Evolutionary conservation across 2,888 invertebrate genomes (phyloP).

Genomic region (Rutpela maculata): DNA sequence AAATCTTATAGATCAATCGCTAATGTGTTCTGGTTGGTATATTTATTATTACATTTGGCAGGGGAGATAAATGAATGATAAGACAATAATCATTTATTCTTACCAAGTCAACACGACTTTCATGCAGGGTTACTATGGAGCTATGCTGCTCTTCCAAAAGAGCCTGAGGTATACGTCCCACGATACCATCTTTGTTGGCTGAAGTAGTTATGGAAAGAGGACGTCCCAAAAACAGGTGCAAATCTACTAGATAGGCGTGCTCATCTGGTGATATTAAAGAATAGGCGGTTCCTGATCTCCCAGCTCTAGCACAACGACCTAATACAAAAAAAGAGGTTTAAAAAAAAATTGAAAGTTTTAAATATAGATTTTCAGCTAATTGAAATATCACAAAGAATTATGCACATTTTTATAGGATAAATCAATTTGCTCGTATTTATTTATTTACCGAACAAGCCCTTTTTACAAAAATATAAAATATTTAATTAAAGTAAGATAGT

Average conservation of each 20-base stretch:
- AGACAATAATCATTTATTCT: constrained; percentile 62
- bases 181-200: constrained; percentile 76
- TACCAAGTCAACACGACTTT: constrained; percentile 85
- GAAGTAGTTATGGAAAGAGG: constrained; percentile 78
- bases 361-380: not conserved
- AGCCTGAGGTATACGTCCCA: constrained; percentile 89
- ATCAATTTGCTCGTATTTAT: too few species aligned
- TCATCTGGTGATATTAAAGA: constrained; percentile 95
- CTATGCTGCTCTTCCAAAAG: constrained; percentile 90
- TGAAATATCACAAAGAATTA: not conserved
- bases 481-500: too few species aligned
- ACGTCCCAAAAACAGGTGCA: constrained; percentile 93
- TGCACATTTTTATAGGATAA: too few species aligned
- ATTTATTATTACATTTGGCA: too few species aligned
- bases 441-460: too few species aligned
- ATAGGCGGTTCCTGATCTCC: constrained; percentile 92
- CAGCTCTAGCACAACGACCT: constrained; percentile 97
- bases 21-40: too few species aligned
- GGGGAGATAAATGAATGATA: not conserved
- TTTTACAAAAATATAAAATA: too few species aligned
- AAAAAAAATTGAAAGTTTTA: constrained; percentile 2
- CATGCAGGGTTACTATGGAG: constrained; percentile 84
- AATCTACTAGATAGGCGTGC: constrained; percentile 92
- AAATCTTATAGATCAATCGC: too few species aligned
- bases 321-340: constrained; percentile 41